Conservation (phyloP, 1,140 invertebrate species). For the Delia radicum region DNA sequence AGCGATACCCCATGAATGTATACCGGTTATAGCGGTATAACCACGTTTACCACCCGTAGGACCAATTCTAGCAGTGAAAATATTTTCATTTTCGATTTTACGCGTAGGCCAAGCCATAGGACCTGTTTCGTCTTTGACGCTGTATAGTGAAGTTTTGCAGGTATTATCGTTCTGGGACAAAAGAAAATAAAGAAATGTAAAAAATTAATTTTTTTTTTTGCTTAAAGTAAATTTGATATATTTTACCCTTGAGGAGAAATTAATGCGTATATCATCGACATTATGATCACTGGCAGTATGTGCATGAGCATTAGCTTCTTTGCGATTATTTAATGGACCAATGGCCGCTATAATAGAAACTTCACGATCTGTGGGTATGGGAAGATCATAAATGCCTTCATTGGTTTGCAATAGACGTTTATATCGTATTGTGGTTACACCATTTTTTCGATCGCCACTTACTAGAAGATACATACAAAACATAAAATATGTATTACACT, state of each 20-base stretch:
- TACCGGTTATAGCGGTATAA: constrained; percentile 78
- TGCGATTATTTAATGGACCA: constrained; percentile 74
- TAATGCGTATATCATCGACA: constrained; percentile 71
- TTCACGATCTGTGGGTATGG: constrained; percentile 67
- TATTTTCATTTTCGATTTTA: constrained; percentile 57
- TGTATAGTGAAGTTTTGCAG: constrained; percentile 54
- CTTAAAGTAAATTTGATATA: not conserved
- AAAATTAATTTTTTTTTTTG: too few relatives aligned
- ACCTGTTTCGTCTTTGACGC: constrained; percentile 58
- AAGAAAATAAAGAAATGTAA: not conserved
- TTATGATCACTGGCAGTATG: constrained; percentile 69
- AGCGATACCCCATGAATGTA: constrained; percentile 84
- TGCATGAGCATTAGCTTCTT: constrained; percentile 81
- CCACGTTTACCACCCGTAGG: constrained; percentile 79
- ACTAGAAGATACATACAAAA: constrained; percentile 57
- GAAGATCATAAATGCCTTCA: constrained; percentile 69
- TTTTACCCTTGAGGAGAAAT: constrained; percentile 64
- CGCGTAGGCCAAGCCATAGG: constrained; percentile 68
- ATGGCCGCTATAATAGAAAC: constrained; percentile 85
- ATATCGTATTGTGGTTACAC: constrained; percentile 80
- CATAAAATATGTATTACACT: not conserved
- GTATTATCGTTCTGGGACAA: constrained; percentile 46
- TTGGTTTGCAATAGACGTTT: constrained; percentile 73
- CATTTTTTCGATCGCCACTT: constrained; percentile 73
- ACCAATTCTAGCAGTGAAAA: constrained; percentile 77